Conservation (phyloP, 2,888 invertebrate species). For the Uropetala carovei region DNA sequence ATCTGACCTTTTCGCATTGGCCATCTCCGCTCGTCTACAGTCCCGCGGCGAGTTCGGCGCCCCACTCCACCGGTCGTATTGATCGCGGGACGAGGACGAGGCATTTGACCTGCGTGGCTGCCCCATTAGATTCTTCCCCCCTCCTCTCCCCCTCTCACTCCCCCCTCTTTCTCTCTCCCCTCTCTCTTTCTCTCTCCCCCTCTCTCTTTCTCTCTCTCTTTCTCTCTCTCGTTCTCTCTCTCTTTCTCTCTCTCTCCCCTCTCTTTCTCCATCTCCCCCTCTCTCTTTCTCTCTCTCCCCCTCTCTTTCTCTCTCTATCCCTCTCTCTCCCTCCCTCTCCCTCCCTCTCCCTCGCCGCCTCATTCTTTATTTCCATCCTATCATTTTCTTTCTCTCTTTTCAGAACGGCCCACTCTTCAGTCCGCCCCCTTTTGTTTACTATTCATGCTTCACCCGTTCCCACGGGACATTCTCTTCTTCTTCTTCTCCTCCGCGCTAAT, state of each 20-base stretch:
- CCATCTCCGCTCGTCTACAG: slow-evolving; percentile 20
- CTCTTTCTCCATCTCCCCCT: not conserved
- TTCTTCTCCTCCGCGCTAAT: not conserved
- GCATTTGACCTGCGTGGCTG: slow-evolving; percentile 63
- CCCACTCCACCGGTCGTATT: slow-evolving; percentile 48
- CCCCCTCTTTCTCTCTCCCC: not conserved
- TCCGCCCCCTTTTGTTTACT: not conserved
- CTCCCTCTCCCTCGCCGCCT: not conserved
- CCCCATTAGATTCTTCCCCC: slow-evolving; percentile 45
- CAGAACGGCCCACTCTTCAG: not conserved
- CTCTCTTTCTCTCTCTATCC: not conserved
- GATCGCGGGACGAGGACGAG: slow-evolving; percentile 30
- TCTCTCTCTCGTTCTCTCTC: not conserved
- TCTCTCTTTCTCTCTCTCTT: not conserved
- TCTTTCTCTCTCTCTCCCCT: not conserved
- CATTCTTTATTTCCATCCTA: not conserved
- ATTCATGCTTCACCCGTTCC: not conserved
- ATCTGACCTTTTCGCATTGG: slow-evolving; percentile 41
- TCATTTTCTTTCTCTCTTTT: not conserved
- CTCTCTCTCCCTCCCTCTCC: not conserved
- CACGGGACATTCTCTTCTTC: not conserved
- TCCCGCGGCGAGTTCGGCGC: slow-evolving; percentile 45
- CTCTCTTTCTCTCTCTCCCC: not conserved
- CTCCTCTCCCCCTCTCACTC: not conserved
- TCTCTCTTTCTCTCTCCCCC: not conserved